Conservation (phyloP, 30 jellyfish, hydroid and myxozoan species). For the Hydra vulgaris region DNA sequence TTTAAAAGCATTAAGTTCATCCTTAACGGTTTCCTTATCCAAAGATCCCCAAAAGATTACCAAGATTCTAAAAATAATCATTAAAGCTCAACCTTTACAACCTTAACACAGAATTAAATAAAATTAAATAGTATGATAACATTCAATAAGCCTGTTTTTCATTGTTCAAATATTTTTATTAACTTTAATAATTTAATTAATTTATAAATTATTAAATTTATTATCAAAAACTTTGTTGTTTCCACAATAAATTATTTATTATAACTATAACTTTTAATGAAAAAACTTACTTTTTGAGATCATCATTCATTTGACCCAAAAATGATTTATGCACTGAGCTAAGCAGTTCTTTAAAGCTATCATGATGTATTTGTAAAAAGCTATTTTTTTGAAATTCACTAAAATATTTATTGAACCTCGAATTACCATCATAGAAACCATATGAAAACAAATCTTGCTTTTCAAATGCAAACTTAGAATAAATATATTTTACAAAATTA, state of each 20-base stretch:
- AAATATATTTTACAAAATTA: conserved; percentile 25
- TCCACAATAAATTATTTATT: no score
- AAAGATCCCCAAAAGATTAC: conserved; percentile 30
- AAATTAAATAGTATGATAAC: no score
- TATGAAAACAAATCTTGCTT: conserved; percentile 42
- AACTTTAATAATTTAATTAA: no score
- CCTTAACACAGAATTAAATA: no score
- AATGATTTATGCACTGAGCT: not conserved
- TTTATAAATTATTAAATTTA: no score
- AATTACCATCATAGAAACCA: conserved; percentile 4
- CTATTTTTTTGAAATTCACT: not conserved
- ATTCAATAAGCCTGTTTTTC: no score
- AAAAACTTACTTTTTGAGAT: not conserved
- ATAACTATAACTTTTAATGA: no score
- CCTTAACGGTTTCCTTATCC: conserved; percentile 35
- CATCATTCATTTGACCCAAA: not conserved
- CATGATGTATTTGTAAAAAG: not conserved
- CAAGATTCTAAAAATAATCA: conserved; percentile 22
- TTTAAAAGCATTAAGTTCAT: conserved; percentile 28
- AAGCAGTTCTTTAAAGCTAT: not conserved
- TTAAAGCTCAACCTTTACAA: conserved; percentile 48
- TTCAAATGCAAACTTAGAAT: conserved; percentile 17
- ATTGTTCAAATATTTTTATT: no score
- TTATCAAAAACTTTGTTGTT: no score
- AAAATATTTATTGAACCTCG: not conserved